Percentiles rank a stretch among this genome's conserved stretches.
Evolutionary conservation across 2,797 vertebrate species (phyloP).

Genomic region (Mergus octosetaceus): DNA sequence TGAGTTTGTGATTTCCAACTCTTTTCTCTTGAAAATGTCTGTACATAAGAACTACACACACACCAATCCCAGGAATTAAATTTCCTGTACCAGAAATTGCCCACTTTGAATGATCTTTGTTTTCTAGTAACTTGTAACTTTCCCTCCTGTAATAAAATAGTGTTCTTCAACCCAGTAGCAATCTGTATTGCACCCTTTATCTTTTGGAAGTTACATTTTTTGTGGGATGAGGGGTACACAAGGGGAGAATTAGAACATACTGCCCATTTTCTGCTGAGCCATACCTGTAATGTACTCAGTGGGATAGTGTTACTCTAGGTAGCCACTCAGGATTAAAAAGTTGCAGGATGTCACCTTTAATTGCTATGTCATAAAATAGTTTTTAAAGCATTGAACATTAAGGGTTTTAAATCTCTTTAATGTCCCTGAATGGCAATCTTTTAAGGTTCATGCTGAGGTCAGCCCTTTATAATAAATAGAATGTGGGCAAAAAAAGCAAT

Average conservation of each 20-base stretch:
- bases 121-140: neutral
- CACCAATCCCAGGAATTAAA: neutral
- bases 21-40: neutral
- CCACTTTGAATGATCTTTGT: neutral
- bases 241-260: neutral
- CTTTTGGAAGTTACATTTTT: neutral
- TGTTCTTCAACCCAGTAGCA: neutral
- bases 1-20: neutral
- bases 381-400: constrained; percentile 49
- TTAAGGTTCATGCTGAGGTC: constrained; percentile 47
- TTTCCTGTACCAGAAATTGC: neutral
- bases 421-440: constrained; percentile 23
- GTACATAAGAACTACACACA: neutral
- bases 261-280: constrained; percentile 14
- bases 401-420: constrained; percentile 66
- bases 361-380: constrained; percentile 56
- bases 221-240: neutral
- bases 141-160: neutral
- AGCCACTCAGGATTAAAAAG: constrained; percentile 14
- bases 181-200: neutral
- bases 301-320: constrained; percentile 10
- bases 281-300: neutral
- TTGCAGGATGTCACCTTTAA: constrained; percentile 50
- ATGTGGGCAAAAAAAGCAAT: neutral
- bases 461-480: constrained; percentile 41